A percentile compares a stretch with the other conserved stretches of the same genome.
phyloP scores from a whole-genome alignment of 2,888 invertebrate genomes.

The Polietes domitor region DNA sequence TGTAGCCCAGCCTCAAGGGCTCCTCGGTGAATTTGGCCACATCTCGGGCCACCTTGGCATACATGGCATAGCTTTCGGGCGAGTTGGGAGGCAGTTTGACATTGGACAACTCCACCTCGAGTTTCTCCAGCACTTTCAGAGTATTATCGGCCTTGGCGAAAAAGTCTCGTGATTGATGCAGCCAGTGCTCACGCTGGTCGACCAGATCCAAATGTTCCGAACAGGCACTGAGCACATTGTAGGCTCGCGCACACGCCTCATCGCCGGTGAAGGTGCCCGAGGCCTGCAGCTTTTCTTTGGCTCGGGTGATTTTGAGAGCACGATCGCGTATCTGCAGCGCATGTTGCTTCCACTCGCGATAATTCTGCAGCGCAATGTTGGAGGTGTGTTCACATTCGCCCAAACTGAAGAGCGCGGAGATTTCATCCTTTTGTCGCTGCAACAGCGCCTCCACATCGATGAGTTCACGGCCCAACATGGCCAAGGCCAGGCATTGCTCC shows the following conservation, averaged over 20 bases:
- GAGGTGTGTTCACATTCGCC: constrained; percentile 88
- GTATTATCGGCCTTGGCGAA: constrained; percentile 88
- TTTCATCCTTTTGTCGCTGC: constrained; percentile 82
- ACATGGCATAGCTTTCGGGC: constrained; percentile 86
- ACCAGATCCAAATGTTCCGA: constrained; percentile 87
- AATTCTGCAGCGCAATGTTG: constrained; percentile 85
- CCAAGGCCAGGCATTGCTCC: constrained; percentile 89
- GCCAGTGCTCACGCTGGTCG: constrained; percentile 86
- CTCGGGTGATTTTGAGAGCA: constrained; percentile 88
- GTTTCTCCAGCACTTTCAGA: constrained; percentile 86
- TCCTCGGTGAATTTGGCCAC: constrained; percentile 86
- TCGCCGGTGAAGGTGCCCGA: constrained; percentile 87
- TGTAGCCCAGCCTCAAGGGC: constrained; percentile 87
- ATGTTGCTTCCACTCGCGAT: constrained; percentile 86
- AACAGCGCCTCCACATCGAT: constrained; percentile 84
- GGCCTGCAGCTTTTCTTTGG: constrained; percentile 88
- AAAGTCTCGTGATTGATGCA: constrained; percentile 87
- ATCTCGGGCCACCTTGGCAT: constrained; percentile 85
- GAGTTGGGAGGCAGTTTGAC: constrained; percentile 85
- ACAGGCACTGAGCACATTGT: constrained; percentile 84
- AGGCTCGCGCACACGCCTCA: constrained; percentile 86
- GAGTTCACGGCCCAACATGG: constrained; percentile 87
- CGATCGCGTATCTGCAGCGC: constrained; percentile 88
- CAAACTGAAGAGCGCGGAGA: constrained; percentile 82
- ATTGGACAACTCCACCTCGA: constrained; percentile 87